These are phyloP conservation scores for Meandrina meandrites DNA, from an alignment of 92 coral and sea anemone species.

Conservation along the genomic window DNA sequence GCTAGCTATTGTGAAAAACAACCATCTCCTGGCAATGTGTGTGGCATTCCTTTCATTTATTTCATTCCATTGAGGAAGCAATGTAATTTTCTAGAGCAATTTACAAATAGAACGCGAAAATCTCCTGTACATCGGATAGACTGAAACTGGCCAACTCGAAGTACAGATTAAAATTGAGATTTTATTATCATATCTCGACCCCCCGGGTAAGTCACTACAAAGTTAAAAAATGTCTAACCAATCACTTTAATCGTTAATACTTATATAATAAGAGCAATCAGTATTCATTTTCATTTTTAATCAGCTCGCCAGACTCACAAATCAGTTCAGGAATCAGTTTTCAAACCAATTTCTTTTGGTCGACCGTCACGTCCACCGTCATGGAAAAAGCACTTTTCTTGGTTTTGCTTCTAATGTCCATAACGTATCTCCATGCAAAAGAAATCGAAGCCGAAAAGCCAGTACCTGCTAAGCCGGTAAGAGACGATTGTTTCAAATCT, in stretches of 20 bases:
- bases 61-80: background rate
- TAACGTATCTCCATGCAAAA: background rate
- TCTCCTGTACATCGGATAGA: background rate
- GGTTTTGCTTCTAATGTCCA: background rate
- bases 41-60: no score
- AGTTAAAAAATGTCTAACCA: background rate
- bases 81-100: background rate
- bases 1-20: background rate
- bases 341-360: background rate
- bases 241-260: background rate
- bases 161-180: background rate
- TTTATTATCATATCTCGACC: background rate
- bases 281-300: background rate
- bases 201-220: background rate
- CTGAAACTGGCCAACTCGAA: background rate
- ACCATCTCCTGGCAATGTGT: no score
- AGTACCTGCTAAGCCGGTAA: background rate
- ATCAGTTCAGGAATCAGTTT: background rate
- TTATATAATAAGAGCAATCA: background rate
- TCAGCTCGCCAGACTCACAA: background rate
- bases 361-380: background rate
- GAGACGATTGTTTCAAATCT: background rate
- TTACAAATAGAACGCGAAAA: background rate
- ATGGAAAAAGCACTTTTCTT: background rate
- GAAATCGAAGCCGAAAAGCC: background rate